Conservation (phyloP, 2,113 vertebrate species). For the Nyctibius bracteatus region DNA sequence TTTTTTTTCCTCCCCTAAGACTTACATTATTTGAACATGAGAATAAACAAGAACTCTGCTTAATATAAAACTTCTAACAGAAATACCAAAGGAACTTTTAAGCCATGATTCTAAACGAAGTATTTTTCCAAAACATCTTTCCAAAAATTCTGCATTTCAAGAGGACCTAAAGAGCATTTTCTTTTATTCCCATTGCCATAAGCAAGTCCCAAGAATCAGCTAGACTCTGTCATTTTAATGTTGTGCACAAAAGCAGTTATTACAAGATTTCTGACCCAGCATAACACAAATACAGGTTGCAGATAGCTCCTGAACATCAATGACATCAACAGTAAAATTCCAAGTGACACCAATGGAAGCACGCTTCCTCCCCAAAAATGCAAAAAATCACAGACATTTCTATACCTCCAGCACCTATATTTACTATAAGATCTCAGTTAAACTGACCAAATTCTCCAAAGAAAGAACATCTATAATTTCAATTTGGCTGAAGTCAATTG, state of each 20-base stretch:
- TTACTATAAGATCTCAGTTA: not conserved
- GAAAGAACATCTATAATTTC: not conserved
- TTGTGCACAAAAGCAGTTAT: not conserved
- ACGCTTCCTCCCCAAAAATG: not conserved
- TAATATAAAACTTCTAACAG: not conserved
- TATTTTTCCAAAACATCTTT: not conserved
- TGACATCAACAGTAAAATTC: not conserved
- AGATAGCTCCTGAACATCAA: not conserved
- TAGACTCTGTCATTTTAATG: not conserved
- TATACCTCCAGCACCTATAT: not conserved
- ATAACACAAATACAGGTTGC: not conserved
- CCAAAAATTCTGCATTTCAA: not conserved
- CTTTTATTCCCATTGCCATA: not conserved
- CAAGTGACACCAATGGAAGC: not conserved
- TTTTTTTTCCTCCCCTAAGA: not conserved
- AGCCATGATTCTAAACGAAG: not conserved
- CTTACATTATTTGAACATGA: not conserved
- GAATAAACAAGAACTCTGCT: not conserved
- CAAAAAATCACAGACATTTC: not conserved
- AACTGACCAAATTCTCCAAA: not conserved
- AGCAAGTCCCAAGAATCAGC: not conserved
- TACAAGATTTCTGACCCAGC: not conserved
- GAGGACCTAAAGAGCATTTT: not conserved
- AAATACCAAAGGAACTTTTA: not conserved
- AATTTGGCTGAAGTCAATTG: not conserved